A percentile compares a stretch with the other conserved stretches of the same genome.
Evolutionary conservation across 92 coral and sea anemone species (phyloP).

Genomic region (Bergia puertoricense): DNA sequence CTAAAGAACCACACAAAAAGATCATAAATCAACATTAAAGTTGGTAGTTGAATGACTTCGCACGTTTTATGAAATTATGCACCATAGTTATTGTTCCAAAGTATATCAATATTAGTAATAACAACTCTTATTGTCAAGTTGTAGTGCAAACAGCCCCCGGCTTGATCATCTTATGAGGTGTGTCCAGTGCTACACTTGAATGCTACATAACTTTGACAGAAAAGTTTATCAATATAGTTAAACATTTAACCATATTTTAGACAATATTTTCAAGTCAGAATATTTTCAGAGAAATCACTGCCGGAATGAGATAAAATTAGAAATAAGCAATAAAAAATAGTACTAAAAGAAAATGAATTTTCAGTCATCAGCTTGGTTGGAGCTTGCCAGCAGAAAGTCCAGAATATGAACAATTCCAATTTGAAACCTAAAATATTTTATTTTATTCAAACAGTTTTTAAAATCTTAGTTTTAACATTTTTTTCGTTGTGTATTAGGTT

Average conservation of each 20-base stretch:
- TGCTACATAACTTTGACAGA: neutral
- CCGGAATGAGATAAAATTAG: neutral
- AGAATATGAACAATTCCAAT: neutral
- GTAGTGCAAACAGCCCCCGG: neutral
- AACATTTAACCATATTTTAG: neutral
- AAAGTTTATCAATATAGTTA: neutral
- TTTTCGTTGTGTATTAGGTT: neutral
- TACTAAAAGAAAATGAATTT: too few species aligned
- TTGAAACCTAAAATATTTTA: too few species aligned
- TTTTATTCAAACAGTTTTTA: too few species aligned
- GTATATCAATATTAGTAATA: neutral
- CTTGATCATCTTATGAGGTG: neutral
- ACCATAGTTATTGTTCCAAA: neutral
- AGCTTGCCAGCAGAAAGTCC: neutral
- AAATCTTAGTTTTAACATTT: too few species aligned
- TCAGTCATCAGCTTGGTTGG: neutral
- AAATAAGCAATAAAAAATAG: too few species aligned
- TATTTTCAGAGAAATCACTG: neutral
- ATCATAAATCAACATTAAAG: neutral
- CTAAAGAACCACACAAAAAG: neutral
- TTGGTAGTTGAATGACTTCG: neutral
- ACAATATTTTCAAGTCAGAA: too few species aligned
- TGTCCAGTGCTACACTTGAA: neutral
- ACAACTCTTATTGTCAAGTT: neutral
- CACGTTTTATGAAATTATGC: neutral